Evolutionary conservation across 2,888 invertebrate genomes (phyloP).

Genomic region (Drosophila sordidula): DNA sequence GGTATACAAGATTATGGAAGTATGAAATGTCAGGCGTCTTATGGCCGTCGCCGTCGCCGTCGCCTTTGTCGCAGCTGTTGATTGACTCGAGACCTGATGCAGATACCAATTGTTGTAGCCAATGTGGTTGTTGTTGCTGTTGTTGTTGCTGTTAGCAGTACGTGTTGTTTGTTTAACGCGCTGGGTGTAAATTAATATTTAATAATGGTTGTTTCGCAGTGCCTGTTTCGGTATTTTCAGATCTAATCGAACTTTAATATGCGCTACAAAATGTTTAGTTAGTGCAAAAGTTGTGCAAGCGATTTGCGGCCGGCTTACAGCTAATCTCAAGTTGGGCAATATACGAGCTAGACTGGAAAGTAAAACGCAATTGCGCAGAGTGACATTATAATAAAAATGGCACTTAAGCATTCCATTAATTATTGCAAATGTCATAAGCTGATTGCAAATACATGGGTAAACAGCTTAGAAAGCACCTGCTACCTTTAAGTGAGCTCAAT

Average conservation of each 20-base stretch:
- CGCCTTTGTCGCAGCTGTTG: conserved; percentile 59
- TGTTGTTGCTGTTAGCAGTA: conserved; percentile 48
- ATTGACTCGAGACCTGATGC: conserved; percentile 65
- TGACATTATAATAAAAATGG: neutral
- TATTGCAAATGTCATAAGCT: neutral
- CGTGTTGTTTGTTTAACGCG: conserved; percentile 80
- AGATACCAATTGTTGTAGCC: conserved; percentile 60
- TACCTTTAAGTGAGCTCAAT: neutral
- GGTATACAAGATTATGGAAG: conserved; percentile 58
- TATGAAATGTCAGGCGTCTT: conserved; percentile 54
- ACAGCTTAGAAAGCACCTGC: neutral
- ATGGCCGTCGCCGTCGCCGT: conserved; percentile 24
- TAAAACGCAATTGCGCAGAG: neutral
- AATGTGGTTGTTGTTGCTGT: conserved; percentile 29
- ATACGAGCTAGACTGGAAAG: conserved; percentile 2
- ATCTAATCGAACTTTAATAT: conserved; percentile 69
- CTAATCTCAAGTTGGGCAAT: conserved; percentile 52
- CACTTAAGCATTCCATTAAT: neutral
- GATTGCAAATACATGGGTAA: too few relatives aligned
- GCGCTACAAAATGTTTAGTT: conserved; percentile 48
- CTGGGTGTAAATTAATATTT: conserved; percentile 82
- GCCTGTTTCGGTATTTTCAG: conserved; percentile 52
- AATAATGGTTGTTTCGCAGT: conserved; percentile 73
- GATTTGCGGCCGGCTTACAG: conserved; percentile 30
- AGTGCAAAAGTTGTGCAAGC: conserved; percentile 36